Percentiles rank a stretch among this genome's conserved stretches.
Conservation (phyloP, 2,888 invertebrate species). For the Xanthorhoe designata region DNA sequence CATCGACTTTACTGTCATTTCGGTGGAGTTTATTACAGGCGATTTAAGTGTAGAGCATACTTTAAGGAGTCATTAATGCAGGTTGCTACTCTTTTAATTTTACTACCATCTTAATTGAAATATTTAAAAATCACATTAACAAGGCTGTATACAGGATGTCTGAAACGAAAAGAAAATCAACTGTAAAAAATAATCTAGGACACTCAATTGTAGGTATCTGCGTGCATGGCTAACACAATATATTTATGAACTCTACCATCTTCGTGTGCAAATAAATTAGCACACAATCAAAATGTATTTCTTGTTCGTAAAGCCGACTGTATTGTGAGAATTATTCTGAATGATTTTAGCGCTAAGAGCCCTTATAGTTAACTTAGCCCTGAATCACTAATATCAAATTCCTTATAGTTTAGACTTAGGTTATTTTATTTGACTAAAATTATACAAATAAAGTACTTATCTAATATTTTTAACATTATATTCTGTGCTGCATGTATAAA, state of each 20-base stretch:
- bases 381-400: too few relatives aligned
- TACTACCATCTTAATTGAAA: constrained; percentile 15
- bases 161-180: not conserved
- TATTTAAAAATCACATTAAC: not conserved
- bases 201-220: not conserved
- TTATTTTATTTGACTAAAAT: too few relatives aligned
- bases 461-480: too few relatives aligned
- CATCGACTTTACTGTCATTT: constrained; percentile 44
- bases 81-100: constrained; percentile 24
- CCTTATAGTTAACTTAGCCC: too few relatives aligned
- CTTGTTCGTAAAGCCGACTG: not conserved
- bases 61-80: constrained; percentile 27
- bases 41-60: constrained; percentile 23
- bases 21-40: constrained; percentile 26
- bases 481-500: too few relatives aligned
- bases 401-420: too few relatives aligned
- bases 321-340: not conserved
- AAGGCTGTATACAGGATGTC: not conserved
- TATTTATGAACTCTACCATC: not conserved
- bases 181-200: not conserved
- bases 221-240: not conserved
- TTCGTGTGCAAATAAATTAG: not conserved
- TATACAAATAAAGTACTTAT: too few relatives aligned
- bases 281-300: constrained; percentile 1
- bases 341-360: not conserved